Evolutionary conservation across 2,888 invertebrate species (phyloP), one percentile per base, ranked within the genome.

Genomic region (Graphium colonna): DNA sequence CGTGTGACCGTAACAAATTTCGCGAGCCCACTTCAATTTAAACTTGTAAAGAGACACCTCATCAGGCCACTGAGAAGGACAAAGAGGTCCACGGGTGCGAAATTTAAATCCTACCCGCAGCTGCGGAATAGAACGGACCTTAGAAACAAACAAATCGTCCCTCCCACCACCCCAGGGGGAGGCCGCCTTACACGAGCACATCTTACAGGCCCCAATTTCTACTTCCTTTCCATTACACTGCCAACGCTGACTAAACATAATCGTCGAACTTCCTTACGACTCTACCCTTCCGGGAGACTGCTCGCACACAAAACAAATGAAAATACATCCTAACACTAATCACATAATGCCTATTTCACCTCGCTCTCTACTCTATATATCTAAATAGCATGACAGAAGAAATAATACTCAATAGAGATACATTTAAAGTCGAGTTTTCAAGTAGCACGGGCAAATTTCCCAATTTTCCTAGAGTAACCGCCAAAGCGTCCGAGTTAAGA

Each of bases 241-340:
- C 75, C 75, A 82, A 70, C 77, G 84, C 88, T 86, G 86, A 87
- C 88, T 88, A 85, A 86, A 89, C 88, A 88, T 88, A 89, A 88
- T 89, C 88, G 87, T 72, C 79, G 82, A 86, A 88, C 87, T 89
- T 89, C 89, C 89, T 89, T 89, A 88, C 88, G 88, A 84, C 82
- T 86, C 72, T 85, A 86, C 88, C 88, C 87, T 87, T 88, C 85
- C 86, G 83, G 78, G 70, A 67, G 79, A 79, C 80, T 73, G 77
- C 80, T 77, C 67, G 39, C 56, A 49, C 39, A 44, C 40, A 60
- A 59, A 56, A 33, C 73, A 68, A 58, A 60, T 69, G 48, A 85
- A 72, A 71, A 67, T 58, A 63, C 71, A 74, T 80, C 73, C 67
- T 78, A 79, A 57, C 43, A n/a, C 56, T 33, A 60, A 57, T 60